Percentiles rank a stretch among this genome's conserved stretches.
These are phyloP conservation scores for Trissolcus brochymenae DNA, from an alignment of 2,888 invertebrate species.

Conservation along the genomic window DNA sequence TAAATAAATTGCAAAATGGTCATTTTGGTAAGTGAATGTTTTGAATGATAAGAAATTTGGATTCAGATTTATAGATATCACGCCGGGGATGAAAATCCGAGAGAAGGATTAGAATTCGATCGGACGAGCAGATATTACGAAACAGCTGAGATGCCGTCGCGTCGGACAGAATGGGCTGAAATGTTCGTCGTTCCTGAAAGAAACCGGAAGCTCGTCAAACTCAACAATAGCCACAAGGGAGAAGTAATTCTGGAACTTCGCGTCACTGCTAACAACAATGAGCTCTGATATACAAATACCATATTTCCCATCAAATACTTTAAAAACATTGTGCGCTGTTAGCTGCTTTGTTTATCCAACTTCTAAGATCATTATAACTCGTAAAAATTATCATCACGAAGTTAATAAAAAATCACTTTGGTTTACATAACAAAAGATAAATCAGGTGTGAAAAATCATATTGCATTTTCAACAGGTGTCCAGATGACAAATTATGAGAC, in stretches of 20 bases:
- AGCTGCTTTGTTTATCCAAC: conserved; percentile 17
- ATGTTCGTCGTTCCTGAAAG: conserved; percentile 61
- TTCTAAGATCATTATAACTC: not conserved
- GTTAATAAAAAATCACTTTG: not conserved
- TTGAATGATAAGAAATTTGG: not conserved
- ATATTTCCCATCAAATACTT: conserved; percentile 40
- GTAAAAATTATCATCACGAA: not conserved
- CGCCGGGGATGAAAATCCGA: conserved; percentile 60
- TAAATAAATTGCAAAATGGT: not conserved
- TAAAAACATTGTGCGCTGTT: conserved; percentile 8
- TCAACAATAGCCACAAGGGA: conserved; percentile 65
- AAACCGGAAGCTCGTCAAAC: conserved; percentile 64
- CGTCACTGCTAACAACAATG: conserved; percentile 69
- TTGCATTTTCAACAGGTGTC: conserved; percentile 19
- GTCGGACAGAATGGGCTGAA: conserved; percentile 61
- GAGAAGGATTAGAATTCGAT: conserved; percentile 60
- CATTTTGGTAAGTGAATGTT: too few species aligned
- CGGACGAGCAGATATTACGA: conserved; percentile 63
- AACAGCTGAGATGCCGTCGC: conserved; percentile 61
- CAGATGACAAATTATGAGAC: not conserved
- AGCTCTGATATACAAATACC: conserved; percentile 49
- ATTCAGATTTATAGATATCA: conserved; percentile 53
- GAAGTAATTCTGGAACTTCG: conserved; percentile 70
- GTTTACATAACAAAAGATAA: conserved; percentile 16
- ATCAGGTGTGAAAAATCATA: not conserved